Evolutionary conservation across 92 coral and sea anemone species (phyloP).

Genomic region (Porites evermanni): DNA sequence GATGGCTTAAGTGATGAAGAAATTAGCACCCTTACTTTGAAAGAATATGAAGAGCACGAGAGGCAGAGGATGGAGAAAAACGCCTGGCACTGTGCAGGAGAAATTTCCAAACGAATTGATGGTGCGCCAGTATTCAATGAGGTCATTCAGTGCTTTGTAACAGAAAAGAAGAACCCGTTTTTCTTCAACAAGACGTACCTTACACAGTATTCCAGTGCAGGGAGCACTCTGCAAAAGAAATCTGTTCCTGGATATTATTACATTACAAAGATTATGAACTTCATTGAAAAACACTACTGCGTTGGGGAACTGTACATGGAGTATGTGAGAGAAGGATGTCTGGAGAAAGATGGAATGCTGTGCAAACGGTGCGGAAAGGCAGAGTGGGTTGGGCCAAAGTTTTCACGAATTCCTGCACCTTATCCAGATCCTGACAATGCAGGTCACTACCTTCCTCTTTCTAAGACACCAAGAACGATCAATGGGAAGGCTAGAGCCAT

Average conservation of each 20-base stretch:
- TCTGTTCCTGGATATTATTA: constrained; percentile 34
- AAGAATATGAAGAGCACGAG: constrained; percentile 45
- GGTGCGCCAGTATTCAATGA: constrained; percentile 57
- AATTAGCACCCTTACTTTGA: constrained; percentile 28
- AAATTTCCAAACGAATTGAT: constrained; percentile 35
- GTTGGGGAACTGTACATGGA: constrained; percentile 51
- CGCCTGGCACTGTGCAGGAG: constrained; percentile 46
- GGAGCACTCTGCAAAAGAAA: constrained; percentile 12
- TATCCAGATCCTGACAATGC: constrained; percentile 43
- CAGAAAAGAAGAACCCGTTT: constrained; percentile 27
- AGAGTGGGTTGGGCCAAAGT: constrained; percentile 40
- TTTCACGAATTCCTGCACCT: constrained; percentile 44
- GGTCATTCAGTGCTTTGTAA: constrained; percentile 33
- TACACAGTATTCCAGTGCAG: constrained; percentile 23
- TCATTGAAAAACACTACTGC: constrained; percentile 25
- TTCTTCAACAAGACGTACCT: constrained; percentile 41
- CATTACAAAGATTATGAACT: constrained; percentile 25
- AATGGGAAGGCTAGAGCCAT: constrained; percentile 29
- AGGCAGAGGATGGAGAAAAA: constrained; percentile 41
- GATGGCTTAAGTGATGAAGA: constrained; percentile 57
- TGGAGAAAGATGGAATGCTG: constrained; percentile 4
- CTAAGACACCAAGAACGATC: constrained; percentile 28
- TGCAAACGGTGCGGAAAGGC: constrained; percentile 10
- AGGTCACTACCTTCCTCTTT: constrained; percentile 45
- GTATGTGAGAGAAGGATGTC: constrained; percentile 5